Evolutionary conservation across 1,140 invertebrate genomes (phyloP).

Genomic region (Cotesia typhae): DNA sequence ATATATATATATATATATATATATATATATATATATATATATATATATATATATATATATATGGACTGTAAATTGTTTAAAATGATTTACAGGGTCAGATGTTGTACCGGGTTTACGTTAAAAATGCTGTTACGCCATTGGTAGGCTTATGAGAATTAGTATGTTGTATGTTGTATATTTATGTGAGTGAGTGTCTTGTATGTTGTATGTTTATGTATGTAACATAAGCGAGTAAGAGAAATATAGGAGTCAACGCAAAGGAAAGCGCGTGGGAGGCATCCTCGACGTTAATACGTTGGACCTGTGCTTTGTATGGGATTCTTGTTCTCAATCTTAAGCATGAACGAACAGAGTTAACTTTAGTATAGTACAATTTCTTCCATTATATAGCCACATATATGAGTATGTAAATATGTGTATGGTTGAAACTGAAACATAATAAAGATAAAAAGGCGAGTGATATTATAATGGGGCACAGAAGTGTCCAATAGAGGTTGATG

Average conservation of each 20-base stretch:
- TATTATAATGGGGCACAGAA: conserved; percentile 10
- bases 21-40: no score
- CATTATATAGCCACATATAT: not conserved
- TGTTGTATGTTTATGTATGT: not conserved
- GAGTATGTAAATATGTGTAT: not conserved
- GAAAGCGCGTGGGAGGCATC: conserved; percentile 27
- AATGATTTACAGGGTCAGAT: no score
- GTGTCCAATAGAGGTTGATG: conserved; percentile 7
- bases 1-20: no score
- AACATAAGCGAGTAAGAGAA: not conserved
- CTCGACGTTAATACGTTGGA: conserved; percentile 26
- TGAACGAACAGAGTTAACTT: not conserved
- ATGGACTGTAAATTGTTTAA: no score
- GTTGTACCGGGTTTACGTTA: not conserved
- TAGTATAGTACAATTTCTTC: not conserved
- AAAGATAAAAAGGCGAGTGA: conserved; percentile 1
- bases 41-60: no score
- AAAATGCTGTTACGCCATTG: conserved; percentile 15
- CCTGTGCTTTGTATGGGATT: conserved; percentile 22
- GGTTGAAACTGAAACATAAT: not conserved
- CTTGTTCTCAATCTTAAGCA: conserved; percentile 25
- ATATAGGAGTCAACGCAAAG: conserved; percentile 24
- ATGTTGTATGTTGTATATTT: not conserved
- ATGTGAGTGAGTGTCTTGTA: no score
- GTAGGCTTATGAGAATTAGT: conserved; percentile 25